These are phyloP conservation scores for Neoniphon sammara DNA, from an alignment of 2,797 vertebrate genomes.

Conservation along the genomic window DNA sequence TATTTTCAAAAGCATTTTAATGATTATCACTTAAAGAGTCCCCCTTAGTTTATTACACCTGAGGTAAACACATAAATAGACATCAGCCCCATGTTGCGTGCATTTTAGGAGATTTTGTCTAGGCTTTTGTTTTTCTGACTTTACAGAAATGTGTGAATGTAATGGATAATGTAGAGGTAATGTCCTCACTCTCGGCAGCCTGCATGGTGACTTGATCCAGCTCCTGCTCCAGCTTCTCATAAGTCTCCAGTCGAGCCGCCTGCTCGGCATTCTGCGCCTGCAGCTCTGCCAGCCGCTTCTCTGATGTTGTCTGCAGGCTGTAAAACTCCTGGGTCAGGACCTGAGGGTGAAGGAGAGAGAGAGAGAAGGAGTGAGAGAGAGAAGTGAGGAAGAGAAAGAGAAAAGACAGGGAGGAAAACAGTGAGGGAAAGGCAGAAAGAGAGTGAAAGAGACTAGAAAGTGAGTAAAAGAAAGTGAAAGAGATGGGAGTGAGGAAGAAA, in stretches of 20 bases:
- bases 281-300: slow-evolving; percentile 90
- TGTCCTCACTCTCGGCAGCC: slow-evolving; percentile 92
- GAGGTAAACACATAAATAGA: neutral
- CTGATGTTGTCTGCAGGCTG: slow-evolving; percentile 91
- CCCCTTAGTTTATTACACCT: neutral
- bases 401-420: neutral
- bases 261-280: slow-evolving; percentile 90
- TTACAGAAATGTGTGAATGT: slow-evolving; percentile 17
- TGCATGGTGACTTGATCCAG: slow-evolving; percentile 97
- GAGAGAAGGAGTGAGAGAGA: neutral
- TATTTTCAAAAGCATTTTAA: neutral
- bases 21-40: no score
- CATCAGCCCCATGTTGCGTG: neutral
- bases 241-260: slow-evolving; percentile 89
- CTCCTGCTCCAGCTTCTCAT: slow-evolving; percentile 94
- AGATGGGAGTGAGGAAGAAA: neutral
- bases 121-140: slow-evolving; percentile 16
- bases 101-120: slow-evolving; percentile 1
- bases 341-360: slow-evolving; percentile 73
- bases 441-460: no score
- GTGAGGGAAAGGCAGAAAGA: no score
- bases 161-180: neutral
- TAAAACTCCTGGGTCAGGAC: slow-evolving; percentile 98
- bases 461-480: neutral
- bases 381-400: neutral